Percentiles rank a stretch among this genome's conserved stretches.
Evolutionary conservation across 2,888 invertebrate species (phyloP).

Genomic region (Drosophila greeni): DNA sequence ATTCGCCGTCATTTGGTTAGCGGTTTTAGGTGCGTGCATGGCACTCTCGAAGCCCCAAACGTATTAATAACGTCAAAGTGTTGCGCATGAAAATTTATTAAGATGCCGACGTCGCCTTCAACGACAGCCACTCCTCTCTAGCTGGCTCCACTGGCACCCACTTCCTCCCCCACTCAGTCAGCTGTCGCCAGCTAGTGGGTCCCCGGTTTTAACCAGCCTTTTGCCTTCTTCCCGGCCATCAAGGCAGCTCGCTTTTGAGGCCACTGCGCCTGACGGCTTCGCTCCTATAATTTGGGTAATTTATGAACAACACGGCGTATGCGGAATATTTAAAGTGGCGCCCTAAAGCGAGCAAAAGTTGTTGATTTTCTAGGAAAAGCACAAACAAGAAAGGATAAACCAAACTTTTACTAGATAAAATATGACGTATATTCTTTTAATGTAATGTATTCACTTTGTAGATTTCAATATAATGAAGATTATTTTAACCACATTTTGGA

Average conservation of each 20-base stretch:
- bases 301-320: slow-evolving; percentile 53
- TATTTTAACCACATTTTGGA: slow-evolving; percentile 1
- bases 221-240: slow-evolving; percentile 8
- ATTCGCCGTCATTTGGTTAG: slow-evolving; percentile 49
- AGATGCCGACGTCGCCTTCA: slow-evolving; percentile 60
- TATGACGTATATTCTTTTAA: not conserved
- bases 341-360: not conserved
- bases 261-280: slow-evolving; percentile 30
- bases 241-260: slow-evolving; percentile 5
- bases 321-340: slow-evolving; percentile 40
- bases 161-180: slow-evolving; percentile 35
- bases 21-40: slow-evolving; percentile 64
- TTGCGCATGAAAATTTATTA: slow-evolving; percentile 69
- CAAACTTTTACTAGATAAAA: no score
- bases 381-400: not conserved
- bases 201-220: slow-evolving; percentile 22
- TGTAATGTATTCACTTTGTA: not conserved
- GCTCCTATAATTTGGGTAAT: slow-evolving; percentile 55
- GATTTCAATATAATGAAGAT: not conserved
- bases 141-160: not conserved
- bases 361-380: not conserved
- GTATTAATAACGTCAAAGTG: slow-evolving; percentile 74
- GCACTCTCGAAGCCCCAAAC: slow-evolving; percentile 33
- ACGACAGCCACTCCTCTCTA: slow-evolving; percentile 38
- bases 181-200: slow-evolving; percentile 58